Base-by-base conservation (phyloP, 2,113 vertebrate species). In the Vimba vimba region DNA sequence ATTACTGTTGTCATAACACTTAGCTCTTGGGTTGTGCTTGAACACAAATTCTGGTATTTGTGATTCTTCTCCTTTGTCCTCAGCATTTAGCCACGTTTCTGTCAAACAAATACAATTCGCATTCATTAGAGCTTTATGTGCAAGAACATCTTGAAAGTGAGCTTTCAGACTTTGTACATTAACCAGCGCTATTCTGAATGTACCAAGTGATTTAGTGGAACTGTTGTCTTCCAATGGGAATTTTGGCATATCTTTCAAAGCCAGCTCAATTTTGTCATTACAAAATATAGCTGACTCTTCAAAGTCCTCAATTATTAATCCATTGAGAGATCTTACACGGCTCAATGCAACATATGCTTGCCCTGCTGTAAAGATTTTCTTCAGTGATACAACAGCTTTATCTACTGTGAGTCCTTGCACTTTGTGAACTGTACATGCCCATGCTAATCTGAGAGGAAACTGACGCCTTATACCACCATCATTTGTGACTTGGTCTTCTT, bases 111-210 rank as follows among this genome's bases (percentile, higher is more conserved):
- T 68, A 68, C 64, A 68, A 33, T 68, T 13, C 0, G 64, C 64
- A 21, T 73, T 85, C 36, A 85, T 52, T 2, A 87, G 23, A 6
- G 55, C 47, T 52, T 52, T 39, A 39, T 39, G 36, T 1, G 36
- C 36, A 39, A 39, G 52, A 8, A 87, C 1, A 43, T 87, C 68
- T 17, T 60, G 15, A 21, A 85, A 25, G 17, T 87, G 86, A 62
- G 82, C 36, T 50, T 59, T 62, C 73, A 2, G 79, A 30, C 81
- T 79, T 45, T 87, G 80, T 2, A 84, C 17, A 43, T 87, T 87
- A 57, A 81, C 57, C 15, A 82, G 23, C 19, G 47, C 83, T 13
- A 85, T 36, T 74, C 27, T 84, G 23, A 68, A 84, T 47, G 9
- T 13, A 62, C 33, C n/a, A 52, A 23, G 6, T 2, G 43, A 9